Conservation (phyloP, 2,888 invertebrate genomes). For the Leptopilina syphax region DNA sequence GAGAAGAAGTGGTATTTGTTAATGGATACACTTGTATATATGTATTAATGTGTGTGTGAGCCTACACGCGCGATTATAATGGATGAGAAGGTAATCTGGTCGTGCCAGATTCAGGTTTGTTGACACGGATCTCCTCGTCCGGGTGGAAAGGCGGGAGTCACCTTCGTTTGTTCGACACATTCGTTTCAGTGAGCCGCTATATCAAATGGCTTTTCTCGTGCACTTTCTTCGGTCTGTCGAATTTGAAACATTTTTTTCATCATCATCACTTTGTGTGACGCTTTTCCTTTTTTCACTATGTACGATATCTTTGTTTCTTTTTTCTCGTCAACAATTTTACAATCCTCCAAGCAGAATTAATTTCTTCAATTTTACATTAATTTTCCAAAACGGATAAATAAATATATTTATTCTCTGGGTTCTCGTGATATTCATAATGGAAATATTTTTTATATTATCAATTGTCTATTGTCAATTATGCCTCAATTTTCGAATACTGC, state of each 20-base stretch:
- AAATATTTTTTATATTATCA: no score
- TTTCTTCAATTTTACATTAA: background rate
- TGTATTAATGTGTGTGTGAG: constrained; percentile 11
- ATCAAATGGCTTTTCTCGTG: constrained; percentile 26
- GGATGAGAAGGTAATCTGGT: constrained; percentile 60
- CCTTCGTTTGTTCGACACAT: constrained; percentile 53
- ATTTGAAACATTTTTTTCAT: constrained; percentile 20
- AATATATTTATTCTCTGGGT: no score
- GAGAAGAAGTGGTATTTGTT: constrained; percentile 52
- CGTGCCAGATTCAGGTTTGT: constrained; percentile 69
- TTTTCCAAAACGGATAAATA: no score
- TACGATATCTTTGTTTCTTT: no score
- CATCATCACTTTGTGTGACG: constrained; percentile 2
- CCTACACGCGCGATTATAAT: constrained; percentile 60
- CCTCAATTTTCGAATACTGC: no score
- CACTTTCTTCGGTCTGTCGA: background rate
- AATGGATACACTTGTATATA: constrained; percentile 48
- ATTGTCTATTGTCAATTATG: no score
- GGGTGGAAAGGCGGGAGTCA: constrained; percentile 60
- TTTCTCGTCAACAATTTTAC: constrained; percentile 8
- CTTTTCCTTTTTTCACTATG: background rate
- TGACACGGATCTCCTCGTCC: constrained; percentile 67
- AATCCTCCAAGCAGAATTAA: constrained; percentile 13
- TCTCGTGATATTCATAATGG: no score
- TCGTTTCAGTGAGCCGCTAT: constrained; percentile 46